phyloP scores from a whole-genome alignment of 2,888 invertebrate genomes.

The Pycnomerus fuliginosus region DNA sequence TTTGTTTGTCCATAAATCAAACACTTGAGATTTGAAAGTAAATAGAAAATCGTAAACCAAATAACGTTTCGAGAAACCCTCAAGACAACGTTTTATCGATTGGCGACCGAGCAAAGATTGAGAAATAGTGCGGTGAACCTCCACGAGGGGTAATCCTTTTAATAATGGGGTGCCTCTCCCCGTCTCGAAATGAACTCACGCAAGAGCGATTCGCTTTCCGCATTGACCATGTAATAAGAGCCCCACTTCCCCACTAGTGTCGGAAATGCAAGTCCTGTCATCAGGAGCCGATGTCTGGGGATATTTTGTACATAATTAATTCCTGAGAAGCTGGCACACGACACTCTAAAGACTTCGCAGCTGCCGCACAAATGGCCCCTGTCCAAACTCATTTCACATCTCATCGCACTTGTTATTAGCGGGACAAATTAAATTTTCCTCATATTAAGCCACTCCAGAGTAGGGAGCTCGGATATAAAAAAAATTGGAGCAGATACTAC shows the following conservation, averaged over 20 bases:
- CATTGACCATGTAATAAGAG: not conserved
- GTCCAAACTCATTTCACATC: constrained; percentile 49
- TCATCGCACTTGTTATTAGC: constrained; percentile 42
- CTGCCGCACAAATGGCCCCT: constrained; percentile 48
- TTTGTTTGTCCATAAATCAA: no score
- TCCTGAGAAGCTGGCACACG: constrained; percentile 22
- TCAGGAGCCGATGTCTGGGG: constrained; percentile 9
- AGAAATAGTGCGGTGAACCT: no score
- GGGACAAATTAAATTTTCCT: constrained; percentile 15
- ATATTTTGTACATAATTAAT: constrained; percentile 19
- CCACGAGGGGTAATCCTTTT: no score
- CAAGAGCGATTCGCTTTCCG: constrained; percentile 6
- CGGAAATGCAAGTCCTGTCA: constrained; percentile 10
- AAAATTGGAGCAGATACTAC: no score
- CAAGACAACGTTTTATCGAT: no score
- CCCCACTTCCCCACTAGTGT: constrained; percentile 1
- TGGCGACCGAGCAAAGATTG: no score
- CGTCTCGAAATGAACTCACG: constrained; percentile 3
- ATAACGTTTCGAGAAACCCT: no score
- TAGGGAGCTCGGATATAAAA: no score
- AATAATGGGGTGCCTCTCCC: no score
- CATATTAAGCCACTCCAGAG: no score
- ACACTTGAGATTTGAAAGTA: no score
- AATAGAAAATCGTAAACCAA: no score
- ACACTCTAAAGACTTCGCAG: constrained; percentile 30